phyloP scores from a whole-genome alignment of 1,140 invertebrate genomes.

The Dendrolimus punctatus region DNA sequence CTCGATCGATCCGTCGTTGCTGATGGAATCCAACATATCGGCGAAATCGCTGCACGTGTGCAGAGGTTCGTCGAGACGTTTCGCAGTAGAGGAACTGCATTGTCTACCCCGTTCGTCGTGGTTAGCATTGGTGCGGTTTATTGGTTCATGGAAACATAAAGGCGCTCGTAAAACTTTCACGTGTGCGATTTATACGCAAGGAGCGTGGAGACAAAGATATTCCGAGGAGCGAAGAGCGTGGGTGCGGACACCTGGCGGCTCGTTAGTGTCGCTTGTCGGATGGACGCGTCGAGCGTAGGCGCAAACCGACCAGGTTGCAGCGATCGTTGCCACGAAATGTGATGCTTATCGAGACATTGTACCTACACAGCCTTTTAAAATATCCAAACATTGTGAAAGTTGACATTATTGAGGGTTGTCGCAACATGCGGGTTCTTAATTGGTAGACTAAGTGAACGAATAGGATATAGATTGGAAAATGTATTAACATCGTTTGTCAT shows the following conservation, averaged over 20 bases:
- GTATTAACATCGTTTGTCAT: slow-evolving; percentile 16
- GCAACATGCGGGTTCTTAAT: slow-evolving; percentile 40
- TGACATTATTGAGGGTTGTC: slow-evolving; percentile 25
- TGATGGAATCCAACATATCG: slow-evolving; percentile 57
- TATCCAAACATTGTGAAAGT: too few relatives aligned
- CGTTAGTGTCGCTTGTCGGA: slow-evolving; percentile 49
- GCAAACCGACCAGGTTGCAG: slow-evolving; percentile 3
- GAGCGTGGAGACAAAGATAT: slow-evolving; percentile 59
- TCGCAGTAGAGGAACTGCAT: slow-evolving; percentile 43
- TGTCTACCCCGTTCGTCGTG: slow-evolving; percentile 34
- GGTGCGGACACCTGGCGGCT: slow-evolving; percentile 63
- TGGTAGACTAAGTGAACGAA: slow-evolving; percentile 34
- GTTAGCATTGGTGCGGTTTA: slow-evolving; percentile 29
- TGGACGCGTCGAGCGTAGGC: slow-evolving; percentile 18
- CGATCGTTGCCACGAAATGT: neutral
- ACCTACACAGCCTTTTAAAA: too few relatives aligned
- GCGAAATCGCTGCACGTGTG: slow-evolving; percentile 68
- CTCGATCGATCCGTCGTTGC: slow-evolving; percentile 56
- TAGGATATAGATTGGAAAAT: slow-evolving; percentile 2
- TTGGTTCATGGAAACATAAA: slow-evolving; percentile 59
- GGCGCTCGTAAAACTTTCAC: slow-evolving; percentile 69
- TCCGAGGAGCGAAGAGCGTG: slow-evolving; percentile 48
- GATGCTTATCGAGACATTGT: too few relatives aligned
- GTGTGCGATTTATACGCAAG: slow-evolving; percentile 55
- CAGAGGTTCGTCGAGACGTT: slow-evolving; percentile 43